These are phyloP conservation scores for Aldrovandia affinis DNA, from an alignment of 2,797 vertebrate genomes.

Conservation along the genomic window DNA sequence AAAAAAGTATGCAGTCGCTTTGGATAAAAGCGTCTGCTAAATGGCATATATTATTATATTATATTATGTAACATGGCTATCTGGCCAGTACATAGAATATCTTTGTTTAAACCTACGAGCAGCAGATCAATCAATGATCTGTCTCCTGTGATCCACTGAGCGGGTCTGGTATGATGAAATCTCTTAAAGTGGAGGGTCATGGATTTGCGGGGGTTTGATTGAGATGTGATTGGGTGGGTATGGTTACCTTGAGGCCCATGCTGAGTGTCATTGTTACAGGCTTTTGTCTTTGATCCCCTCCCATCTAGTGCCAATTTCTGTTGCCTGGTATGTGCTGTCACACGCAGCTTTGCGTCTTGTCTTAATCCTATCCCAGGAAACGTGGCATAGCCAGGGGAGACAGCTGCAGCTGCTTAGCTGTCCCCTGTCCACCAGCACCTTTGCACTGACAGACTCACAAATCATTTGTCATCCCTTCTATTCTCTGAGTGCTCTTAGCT, in stretches of 20 bases:
- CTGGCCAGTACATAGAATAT: background rate
- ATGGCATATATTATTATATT: too few species aligned
- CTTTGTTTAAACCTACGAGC: too few species aligned
- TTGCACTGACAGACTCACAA: background rate
- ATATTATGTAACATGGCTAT: too few species aligned
- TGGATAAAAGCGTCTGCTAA: too few species aligned
- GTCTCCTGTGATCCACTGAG: background rate
- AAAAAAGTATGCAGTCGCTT: too few species aligned
- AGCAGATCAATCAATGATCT: background rate
- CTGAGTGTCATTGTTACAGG: background rate
- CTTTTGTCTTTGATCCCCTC: background rate
- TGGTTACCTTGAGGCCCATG: background rate
- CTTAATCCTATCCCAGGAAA: constrained; percentile 6
- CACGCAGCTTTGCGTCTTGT: background rate
- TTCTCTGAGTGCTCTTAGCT: background rate
- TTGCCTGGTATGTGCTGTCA: background rate
- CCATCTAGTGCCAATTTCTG: background rate
- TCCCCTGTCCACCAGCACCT: background rate
- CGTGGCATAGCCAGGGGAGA: background rate
- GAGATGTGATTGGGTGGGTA: background rate
- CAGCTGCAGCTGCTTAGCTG: background rate
- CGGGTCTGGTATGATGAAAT: background rate
- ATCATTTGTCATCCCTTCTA: background rate
- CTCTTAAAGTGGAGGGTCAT: background rate
- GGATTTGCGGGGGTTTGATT: background rate